These are phyloP conservation scores for Teleiodes luculella DNA, from an alignment of 2,888 invertebrate species.

Conservation along the genomic window DNA sequence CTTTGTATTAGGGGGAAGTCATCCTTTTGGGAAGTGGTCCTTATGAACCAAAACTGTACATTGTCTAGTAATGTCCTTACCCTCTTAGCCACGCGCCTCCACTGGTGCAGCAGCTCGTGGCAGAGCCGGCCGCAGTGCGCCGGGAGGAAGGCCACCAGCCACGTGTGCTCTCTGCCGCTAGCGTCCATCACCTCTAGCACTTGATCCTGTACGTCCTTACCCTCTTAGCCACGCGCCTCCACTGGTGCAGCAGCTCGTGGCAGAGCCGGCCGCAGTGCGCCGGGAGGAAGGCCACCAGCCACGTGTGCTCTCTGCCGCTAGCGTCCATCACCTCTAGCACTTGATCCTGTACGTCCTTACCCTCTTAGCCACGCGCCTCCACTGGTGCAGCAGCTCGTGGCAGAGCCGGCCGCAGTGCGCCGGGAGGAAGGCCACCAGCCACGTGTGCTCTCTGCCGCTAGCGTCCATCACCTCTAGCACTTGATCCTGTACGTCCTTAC, in stretches of 20 bases:
- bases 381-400: conserved; percentile 44
- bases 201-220: conserved; percentile 44
- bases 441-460: conserved; percentile 42
- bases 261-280: conserved; percentile 44
- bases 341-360: too few species aligned
- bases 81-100: conserved; percentile 54
- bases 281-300: conserved; percentile 62
- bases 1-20: too few species aligned
- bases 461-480: conserved; percentile 47
- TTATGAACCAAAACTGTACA: too few species aligned
- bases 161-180: conserved; percentile 43
- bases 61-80: conserved; percentile 37
- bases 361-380: conserved; percentile 54
- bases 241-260: conserved; percentile 44
- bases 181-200: conserved; percentile 50
- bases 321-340: conserved; percentile 47
- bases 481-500: too few species aligned
- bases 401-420: conserved; percentile 44
- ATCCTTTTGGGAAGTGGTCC: too few species aligned
- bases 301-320: conserved; percentile 42
- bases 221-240: conserved; percentile 54
- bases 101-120: conserved; percentile 45
- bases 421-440: conserved; percentile 62
- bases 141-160: conserved; percentile 64
- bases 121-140: conserved; percentile 44